Evolutionary conservation across 2,888 invertebrate genomes (phyloP).

Genomic region (Eristalis pertinax): DNA sequence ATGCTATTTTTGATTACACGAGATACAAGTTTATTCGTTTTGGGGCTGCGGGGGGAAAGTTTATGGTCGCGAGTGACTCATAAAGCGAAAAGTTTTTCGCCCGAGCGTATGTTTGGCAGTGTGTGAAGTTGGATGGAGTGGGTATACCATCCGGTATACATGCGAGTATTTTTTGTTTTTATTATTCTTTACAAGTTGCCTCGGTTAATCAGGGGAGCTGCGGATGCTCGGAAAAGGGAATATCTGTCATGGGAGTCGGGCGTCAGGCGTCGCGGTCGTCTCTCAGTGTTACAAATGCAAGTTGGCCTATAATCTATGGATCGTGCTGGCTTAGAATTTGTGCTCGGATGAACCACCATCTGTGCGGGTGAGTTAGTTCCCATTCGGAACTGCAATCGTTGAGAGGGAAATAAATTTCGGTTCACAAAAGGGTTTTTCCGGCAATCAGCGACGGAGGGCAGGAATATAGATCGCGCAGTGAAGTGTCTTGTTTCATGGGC

Average conservation of each 20-base stretch:
- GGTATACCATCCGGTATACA: background rate
- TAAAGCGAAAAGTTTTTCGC: constrained; percentile 67
- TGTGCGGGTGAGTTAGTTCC: background rate
- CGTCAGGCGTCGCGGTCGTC: background rate
- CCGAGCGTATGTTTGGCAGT: constrained; percentile 55
- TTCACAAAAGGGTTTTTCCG: background rate
- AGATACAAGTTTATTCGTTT: constrained; percentile 72
- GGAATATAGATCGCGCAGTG: background rate
- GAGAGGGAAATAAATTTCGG: background rate
- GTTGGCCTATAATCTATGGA: constrained; percentile 7
- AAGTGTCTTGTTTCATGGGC: too few species aligned
- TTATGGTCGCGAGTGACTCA: constrained; percentile 72
- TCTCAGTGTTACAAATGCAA: background rate
- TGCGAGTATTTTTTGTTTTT: constrained; percentile 23
- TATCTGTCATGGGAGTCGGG: constrained; percentile 35
- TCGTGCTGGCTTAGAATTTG: background rate
- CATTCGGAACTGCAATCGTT: background rate
- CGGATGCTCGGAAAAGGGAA: constrained; percentile 4
- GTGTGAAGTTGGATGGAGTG: background rate
- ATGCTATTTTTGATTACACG: constrained; percentile 72
- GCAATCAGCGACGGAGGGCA: background rate
- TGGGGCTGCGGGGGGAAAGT: constrained; percentile 67
- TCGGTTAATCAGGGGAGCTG: constrained; percentile 34
- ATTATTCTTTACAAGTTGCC: constrained; percentile 48
- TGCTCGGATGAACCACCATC: background rate